phyloP scores from a whole-genome alignment of 2,797 vertebrate genomes.

The Podargus strigoides region DNA sequence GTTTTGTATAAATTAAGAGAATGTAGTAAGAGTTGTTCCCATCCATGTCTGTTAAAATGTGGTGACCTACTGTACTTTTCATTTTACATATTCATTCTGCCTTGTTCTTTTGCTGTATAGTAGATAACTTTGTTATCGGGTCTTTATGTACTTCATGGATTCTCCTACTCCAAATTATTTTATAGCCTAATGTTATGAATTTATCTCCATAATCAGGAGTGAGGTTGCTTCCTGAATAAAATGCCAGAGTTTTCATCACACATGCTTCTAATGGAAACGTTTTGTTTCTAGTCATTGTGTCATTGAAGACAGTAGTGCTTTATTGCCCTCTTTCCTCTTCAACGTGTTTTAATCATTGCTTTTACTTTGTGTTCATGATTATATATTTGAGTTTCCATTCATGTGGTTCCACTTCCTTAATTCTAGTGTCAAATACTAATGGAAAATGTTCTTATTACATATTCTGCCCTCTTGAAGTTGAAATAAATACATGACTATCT shows the following conservation, averaged over 20 bases:
- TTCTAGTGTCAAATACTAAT: neutral
- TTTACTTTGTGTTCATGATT: neutral
- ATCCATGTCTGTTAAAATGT: neutral
- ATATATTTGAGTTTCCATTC: neutral
- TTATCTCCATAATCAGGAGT: neutral
- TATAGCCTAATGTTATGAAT: neutral
- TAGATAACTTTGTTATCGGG: neutral
- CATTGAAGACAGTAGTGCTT: neutral
- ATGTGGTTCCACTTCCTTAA: neutral
- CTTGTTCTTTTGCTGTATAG: neutral
- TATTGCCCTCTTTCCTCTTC: neutral
- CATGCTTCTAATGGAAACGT: neutral
- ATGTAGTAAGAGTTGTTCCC: neutral
- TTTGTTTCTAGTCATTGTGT: neutral
- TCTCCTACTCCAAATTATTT: neutral
- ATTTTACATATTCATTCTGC: neutral
- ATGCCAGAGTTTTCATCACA: neutral
- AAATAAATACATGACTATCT: neutral
- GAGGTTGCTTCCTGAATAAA: neutral
- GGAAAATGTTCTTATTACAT: neutral
- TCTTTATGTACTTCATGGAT: neutral
- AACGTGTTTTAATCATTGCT: neutral
- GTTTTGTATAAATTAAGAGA: neutral
- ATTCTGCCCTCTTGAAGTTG: neutral
- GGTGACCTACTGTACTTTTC: neutral